Conservation (phyloP, 2,888 invertebrate species). For the Eucera pruinosa region DNA sequence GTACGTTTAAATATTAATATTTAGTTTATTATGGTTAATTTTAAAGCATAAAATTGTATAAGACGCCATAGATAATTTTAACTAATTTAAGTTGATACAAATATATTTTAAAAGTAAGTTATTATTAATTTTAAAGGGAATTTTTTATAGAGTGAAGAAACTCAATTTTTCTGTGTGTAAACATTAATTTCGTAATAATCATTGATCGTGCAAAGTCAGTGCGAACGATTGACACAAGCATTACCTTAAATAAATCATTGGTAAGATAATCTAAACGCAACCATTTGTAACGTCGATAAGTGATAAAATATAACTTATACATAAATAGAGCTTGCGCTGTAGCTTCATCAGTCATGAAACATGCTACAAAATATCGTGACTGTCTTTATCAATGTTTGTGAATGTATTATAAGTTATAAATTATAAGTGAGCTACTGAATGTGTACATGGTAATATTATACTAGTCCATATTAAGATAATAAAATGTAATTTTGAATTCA, state of each 20-base stretch:
- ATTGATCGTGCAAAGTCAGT: conserved; percentile 66
- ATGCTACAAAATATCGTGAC: conserved; percentile 82
- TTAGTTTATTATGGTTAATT: background rate
- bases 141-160: conserved; percentile 8
- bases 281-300: conserved; percentile 67
- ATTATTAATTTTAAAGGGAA: conserved; percentile 13
- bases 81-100: background rate
- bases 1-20: background rate
- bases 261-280: conserved; percentile 62
- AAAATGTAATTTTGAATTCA: conserved; percentile 84
- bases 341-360: conserved; percentile 82
- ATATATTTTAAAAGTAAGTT: background rate
- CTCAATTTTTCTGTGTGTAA: conserved; percentile 15
- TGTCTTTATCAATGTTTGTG: conserved; percentile 84
- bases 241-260: conserved; percentile 58
- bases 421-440: conserved; percentile 84
- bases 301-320: conserved; percentile 79
- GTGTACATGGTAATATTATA: conserved; percentile 84
- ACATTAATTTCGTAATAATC: conserved; percentile 51
- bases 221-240: conserved; percentile 52
- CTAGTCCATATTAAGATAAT: conserved; percentile 84
- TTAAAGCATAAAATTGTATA: background rate
- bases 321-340: conserved; percentile 82
- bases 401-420: conserved; percentile 83
- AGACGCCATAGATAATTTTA: background rate